phyloP scores from a whole-genome alignment of 1,140 invertebrate genomes.

The Drosophila punjabiensis region DNA sequence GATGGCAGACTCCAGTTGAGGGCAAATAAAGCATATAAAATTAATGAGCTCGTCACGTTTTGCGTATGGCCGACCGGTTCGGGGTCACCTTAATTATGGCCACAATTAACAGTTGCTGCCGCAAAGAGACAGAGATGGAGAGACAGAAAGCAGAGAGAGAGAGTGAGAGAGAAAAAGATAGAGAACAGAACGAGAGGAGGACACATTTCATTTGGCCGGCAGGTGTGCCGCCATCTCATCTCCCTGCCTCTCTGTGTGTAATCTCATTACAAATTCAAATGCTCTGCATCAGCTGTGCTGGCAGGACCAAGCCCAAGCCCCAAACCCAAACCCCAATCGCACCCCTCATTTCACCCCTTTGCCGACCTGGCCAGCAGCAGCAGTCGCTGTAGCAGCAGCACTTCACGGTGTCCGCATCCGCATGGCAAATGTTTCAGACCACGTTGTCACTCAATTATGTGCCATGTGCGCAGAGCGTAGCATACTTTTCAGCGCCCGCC shows the following conservation, averaged over 20 bases:
- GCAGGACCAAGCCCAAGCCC: background rate
- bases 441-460: constrained; percentile 82
- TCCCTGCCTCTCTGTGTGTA: constrained; percentile 51
- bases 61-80: constrained; percentile 26
- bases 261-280: constrained; percentile 83
- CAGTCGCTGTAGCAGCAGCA: constrained; percentile 26
- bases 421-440: constrained; percentile 75
- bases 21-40: constrained; percentile 59
- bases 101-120: constrained; percentile 78
- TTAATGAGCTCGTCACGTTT: constrained; percentile 72
- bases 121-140: background rate
- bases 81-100: constrained; percentile 80
- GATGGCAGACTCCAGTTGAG: constrained; percentile 11
- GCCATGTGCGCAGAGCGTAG: constrained; percentile 73
- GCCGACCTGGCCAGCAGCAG: constrained; percentile 4
- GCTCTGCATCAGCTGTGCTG: constrained; percentile 52
- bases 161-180: background rate
- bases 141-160: background rate
- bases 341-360: background rate
- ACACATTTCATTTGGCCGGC: constrained; percentile 75
- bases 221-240: constrained; percentile 28
- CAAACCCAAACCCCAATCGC: constrained; percentile 15
- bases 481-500: constrained; percentile 70
- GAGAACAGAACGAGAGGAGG: constrained; percentile 3
- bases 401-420: constrained; percentile 66